phyloP scores from a whole-genome alignment of 2,888 invertebrate genomes.

The Tubiluchus corallicola region DNA sequence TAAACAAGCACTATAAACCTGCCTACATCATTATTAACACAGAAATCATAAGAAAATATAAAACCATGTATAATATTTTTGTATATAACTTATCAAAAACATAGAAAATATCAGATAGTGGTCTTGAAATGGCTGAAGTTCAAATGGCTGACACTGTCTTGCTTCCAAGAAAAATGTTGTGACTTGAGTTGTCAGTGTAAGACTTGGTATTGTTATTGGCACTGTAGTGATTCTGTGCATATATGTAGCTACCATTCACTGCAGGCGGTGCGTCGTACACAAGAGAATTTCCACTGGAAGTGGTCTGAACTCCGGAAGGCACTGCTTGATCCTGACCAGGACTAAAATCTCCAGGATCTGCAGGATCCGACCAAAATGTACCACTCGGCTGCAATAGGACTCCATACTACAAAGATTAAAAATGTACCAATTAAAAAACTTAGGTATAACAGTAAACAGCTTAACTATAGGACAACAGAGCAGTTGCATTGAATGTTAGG shows the following conservation, averaged over 20 bases:
- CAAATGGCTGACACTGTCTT: background rate
- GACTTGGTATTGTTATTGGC: constrained; percentile 3
- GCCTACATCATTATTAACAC: no score
- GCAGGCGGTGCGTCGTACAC: background rate
- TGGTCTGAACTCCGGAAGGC: background rate
- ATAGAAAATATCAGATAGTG: no score
- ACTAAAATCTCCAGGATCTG: background rate
- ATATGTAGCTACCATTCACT: background rate
- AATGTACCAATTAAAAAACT: no score
- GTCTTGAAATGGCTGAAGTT: no score
- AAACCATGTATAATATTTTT: no score
- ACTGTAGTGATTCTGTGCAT: constrained; percentile 3
- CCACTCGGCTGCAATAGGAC: background rate
- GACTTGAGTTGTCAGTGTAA: background rate
- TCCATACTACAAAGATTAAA: background rate
- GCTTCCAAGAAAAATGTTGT: background rate
- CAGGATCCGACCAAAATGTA: background rate
- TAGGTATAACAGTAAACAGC: no score
- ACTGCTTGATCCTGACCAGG: background rate
- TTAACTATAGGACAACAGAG: no score
- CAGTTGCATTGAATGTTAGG: no score
- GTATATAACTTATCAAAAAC: no score
- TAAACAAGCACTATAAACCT: no score
- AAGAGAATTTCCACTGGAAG: background rate
- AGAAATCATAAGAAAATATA: no score